Evolutionary conservation across 2,888 invertebrate genomes (phyloP).

Genomic region (Stomorhina lunata): DNA sequence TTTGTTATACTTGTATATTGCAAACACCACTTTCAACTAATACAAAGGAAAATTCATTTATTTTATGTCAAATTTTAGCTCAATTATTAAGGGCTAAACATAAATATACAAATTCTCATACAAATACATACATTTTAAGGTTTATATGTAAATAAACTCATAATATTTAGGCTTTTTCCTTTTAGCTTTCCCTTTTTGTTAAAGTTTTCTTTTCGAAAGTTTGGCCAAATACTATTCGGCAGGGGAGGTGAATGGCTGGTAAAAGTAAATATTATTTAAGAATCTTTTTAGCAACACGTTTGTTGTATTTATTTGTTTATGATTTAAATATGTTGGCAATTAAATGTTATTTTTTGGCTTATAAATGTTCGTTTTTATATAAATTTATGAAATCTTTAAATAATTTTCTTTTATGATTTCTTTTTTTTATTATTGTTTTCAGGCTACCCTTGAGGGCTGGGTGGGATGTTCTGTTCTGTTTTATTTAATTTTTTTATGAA

Average conservation of each 20-base stretch:
- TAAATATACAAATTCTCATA: slow-evolving; percentile 37
- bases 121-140: background rate
- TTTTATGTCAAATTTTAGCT: slow-evolving; percentile 52
- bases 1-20: slow-evolving; percentile 26
- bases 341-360: slow-evolving; percentile 49
- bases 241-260: too few species aligned
- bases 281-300: slow-evolving; percentile 37
- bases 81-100: slow-evolving; percentile 55
- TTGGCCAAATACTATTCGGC: slow-evolving; percentile 1
- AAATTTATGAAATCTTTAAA: slow-evolving; percentile 11
- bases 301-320: slow-evolving; percentile 17
- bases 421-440: background rate
- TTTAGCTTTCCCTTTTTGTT: slow-evolving; percentile 13
- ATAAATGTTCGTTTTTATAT: background rate
- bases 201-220: background rate
- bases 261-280: slow-evolving; percentile 10
- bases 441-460: too few species aligned
- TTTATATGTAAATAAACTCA: slow-evolving; percentile 4
- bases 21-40: slow-evolving; percentile 19
- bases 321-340: slow-evolving; percentile 51
- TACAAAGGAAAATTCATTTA: too few species aligned
- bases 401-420: slow-evolving; percentile 24
- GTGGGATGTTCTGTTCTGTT: too few species aligned
- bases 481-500: background rate
- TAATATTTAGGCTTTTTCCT: too few species aligned